A percentile compares a stretch with the other conserved stretches of the same genome.
phyloP scores from a whole-genome alignment of 2,888 invertebrate genomes.

The Synanthedon andrenaeformis region DNA sequence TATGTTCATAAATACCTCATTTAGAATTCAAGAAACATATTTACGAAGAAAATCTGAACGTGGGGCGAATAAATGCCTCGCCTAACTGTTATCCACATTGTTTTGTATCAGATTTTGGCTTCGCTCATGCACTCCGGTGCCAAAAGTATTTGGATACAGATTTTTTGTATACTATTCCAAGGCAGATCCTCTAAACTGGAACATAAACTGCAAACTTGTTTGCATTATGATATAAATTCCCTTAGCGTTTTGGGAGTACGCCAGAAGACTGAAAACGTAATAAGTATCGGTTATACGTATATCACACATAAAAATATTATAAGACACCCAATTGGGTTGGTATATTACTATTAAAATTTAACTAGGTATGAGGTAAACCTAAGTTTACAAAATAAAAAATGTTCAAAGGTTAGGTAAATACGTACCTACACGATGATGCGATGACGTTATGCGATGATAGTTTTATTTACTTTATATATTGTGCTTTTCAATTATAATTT shows the following conservation, averaged over 20 bases:
- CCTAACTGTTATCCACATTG: constrained; percentile 23
- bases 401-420: no score
- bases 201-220: constrained; percentile 4
- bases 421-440: no score
- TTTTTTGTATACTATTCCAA: constrained; percentile 8
- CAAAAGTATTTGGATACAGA: constrained; percentile 27
- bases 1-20: constrained; percentile 4
- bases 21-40: constrained; percentile 6
- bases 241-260: neutral
- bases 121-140: constrained; percentile 35
- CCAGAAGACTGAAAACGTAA: neutral
- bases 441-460: no score
- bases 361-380: no score
- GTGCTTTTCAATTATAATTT: no score
- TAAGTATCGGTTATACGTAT: no score
- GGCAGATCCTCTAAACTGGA: constrained; percentile 23
- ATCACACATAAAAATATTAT: no score
- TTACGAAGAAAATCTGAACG: constrained; percentile 24
- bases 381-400: no score
- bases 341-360: no score
- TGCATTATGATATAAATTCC: neutral
- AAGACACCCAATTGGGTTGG: no score
- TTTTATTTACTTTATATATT: no score
- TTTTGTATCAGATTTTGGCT: constrained; percentile 44
- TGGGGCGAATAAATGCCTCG: constrained; percentile 31